Percentiles rank a stretch among this genome's conserved stretches.
These are phyloP conservation scores for Tanypteryx hageni DNA, from an alignment of 2,888 invertebrate species.

Conservation along the genomic window DNA sequence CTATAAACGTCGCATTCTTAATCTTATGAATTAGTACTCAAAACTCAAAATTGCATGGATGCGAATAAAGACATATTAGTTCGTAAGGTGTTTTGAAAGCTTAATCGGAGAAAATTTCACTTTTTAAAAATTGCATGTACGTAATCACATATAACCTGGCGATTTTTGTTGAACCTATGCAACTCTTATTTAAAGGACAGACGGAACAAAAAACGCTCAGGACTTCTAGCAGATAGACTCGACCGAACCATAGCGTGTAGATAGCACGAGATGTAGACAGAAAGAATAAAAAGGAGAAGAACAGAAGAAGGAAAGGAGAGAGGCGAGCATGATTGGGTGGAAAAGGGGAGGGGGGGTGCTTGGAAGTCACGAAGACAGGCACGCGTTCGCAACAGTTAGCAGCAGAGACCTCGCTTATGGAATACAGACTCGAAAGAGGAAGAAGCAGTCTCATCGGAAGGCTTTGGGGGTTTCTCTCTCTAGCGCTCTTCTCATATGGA, in stretches of 20 bases:
- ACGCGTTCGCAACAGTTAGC: constrained; percentile 45
- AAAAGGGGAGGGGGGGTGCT: neutral
- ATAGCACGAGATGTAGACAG: neutral
- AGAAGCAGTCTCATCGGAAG: neutral
- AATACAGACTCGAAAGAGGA: constrained; percentile 19
- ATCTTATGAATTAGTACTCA: no score
- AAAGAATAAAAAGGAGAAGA: no score
- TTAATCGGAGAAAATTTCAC: no score
- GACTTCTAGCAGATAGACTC: neutral
- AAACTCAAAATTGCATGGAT: no score
- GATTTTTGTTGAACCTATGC: no score
- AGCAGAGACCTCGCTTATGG: neutral
- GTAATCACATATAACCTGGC: no score
- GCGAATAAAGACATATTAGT: no score
- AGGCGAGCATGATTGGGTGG: neutral
- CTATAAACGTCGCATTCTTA: no score
- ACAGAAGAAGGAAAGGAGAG: neutral
- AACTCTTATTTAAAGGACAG: no score
- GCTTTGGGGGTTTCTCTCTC: neutral
- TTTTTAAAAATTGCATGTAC: no score
- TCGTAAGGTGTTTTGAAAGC: no score
- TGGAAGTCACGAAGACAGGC: constrained; percentile 39
- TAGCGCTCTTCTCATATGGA: neutral
- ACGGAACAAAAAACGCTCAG: no score
- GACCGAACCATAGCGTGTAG: neutral